A percentile compares a stretch with the other conserved stretches of the same genome.
Conservation (phyloP, 2,113 vertebrate genomes). For the Scortum barcoo region DNA sequence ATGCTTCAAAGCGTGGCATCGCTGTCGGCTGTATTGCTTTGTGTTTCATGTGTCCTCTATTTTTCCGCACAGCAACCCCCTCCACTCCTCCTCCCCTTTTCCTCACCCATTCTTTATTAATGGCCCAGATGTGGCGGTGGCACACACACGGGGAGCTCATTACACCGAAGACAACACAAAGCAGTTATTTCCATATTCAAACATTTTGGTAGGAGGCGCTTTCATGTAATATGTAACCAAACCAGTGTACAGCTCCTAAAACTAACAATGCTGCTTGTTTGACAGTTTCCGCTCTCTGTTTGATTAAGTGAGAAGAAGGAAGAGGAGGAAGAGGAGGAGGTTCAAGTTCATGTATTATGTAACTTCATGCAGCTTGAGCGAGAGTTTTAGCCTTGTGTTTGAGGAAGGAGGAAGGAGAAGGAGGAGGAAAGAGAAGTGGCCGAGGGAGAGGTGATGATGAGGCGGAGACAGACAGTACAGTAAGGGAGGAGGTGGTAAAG, state of each 20-base stretch:
- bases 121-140: conserved; percentile 75
- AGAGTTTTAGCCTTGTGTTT: conserved; percentile 24
- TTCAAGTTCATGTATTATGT: conserved; percentile 63
- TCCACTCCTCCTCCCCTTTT: no score
- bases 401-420: background rate
- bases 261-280: conserved; percentile 66
- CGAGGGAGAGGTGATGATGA: background rate
- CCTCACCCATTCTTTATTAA: conserved; percentile 71
- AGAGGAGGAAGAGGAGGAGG: conserved; percentile 32
- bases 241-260: conserved; percentile 45
- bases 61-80: conserved; percentile 28
- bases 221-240: conserved; percentile 73
- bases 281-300: conserved; percentile 62
- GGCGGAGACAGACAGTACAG: background rate
- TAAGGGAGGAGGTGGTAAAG: background rate
- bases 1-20: conserved; percentile 66
- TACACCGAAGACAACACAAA: conserved; percentile 73
- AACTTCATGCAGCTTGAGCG: conserved; percentile 34
- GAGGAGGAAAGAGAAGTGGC: background rate
- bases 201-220: conserved; percentile 72
- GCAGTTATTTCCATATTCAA: conserved; percentile 74
- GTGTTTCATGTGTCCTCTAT: conserved; percentile 72
- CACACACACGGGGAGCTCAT: conserved; percentile 72
- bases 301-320: conserved; percentile 61
- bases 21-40: conserved; percentile 69